Evolutionary conservation across 2,797 vertebrate species (phyloP).

Genomic region (Podargus strigoides): DNA sequence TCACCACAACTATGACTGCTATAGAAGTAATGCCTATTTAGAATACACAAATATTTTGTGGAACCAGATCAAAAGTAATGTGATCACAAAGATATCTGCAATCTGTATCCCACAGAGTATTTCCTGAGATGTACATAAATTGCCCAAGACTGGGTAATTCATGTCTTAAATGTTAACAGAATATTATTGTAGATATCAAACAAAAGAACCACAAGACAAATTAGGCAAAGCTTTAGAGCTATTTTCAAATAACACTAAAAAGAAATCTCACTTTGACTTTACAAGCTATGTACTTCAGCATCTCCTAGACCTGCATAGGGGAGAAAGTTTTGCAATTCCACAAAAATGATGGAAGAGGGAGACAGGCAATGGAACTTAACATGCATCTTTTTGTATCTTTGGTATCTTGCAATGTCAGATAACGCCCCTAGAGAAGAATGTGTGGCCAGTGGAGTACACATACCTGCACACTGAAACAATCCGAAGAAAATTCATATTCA

Average conservation of each 20-base stretch:
- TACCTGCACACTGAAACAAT: neutral
- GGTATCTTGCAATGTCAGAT: neutral
- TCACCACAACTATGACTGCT: neutral
- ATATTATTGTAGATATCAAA: neutral
- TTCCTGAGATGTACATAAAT: neutral
- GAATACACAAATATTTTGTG: neutral
- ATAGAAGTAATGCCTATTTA: neutral
- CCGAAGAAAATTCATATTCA: neutral
- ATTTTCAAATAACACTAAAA: neutral
- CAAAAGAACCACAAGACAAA: neutral
- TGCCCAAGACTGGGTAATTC: neutral
- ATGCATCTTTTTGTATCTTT: neutral
- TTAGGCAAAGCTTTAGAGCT: neutral
- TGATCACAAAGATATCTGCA: neutral
- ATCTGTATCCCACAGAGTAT: neutral
- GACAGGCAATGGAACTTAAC: neutral
- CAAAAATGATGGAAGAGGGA: neutral
- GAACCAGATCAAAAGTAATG: neutral
- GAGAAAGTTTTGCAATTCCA: neutral
- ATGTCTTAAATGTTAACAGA: neutral
- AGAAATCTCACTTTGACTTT: neutral
- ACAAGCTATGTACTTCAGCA: neutral
- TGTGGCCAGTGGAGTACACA: rapidly evolving
- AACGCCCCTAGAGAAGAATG: neutral
- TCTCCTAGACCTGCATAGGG: neutral